Conservation (phyloP, 2,888 invertebrate species). For the Oligia strigilis region DNA sequence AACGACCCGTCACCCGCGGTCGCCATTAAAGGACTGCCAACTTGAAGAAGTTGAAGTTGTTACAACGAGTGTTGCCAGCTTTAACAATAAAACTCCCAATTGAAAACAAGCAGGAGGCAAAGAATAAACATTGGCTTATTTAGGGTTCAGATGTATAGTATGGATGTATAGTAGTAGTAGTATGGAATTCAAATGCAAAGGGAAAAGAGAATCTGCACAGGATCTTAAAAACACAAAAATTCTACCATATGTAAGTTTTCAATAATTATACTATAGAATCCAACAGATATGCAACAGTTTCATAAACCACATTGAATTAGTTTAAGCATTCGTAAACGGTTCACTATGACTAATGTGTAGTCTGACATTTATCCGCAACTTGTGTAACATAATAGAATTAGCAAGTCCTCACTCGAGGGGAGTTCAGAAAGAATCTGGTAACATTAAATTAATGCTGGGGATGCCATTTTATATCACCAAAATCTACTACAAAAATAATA, state of each 20-base stretch:
- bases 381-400: not conserved
- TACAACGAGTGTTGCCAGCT: slow-evolving; percentile 59
- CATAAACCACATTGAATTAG: not conserved
- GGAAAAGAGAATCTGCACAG: not conserved
- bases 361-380: not conserved
- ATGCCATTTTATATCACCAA: slow-evolving; percentile 2
- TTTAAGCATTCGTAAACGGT: not conserved
- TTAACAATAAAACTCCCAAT: slow-evolving; percentile 19
- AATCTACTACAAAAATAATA: slow-evolving; percentile 9
- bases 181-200: not conserved
- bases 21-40: slow-evolving; percentile 89
- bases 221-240: not conserved
- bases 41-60: slow-evolving; percentile 64
- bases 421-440: slow-evolving; percentile 17
- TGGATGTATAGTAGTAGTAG: not conserved
- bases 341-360: not conserved
- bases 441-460: slow-evolving; percentile 28
- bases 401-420: slow-evolving; percentile 9
- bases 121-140: not conserved
- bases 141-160: not conserved
- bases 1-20: slow-evolving; percentile 84
- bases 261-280: not conserved
- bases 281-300: not conserved
- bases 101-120: not conserved
- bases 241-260: not conserved